Evolutionary conservation across 2,113 vertebrate genomes (phyloP), one percentile per base, ranked within the genome.

Genomic region (Girardinichthys multiradiatus): DNA sequence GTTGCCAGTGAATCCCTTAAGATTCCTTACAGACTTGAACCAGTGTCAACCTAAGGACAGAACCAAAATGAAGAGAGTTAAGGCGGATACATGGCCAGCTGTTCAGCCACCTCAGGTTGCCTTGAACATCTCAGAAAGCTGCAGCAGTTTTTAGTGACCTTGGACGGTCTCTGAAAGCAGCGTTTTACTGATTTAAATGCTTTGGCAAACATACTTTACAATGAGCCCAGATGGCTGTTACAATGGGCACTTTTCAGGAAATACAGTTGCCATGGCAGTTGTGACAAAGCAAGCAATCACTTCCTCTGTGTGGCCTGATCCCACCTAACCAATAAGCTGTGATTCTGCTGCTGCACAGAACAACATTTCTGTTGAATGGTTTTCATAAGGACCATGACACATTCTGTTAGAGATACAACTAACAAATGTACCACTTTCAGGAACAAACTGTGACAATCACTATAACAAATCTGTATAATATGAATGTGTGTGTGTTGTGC

Each of bases 251-350:
- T 62, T 83, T 83, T 77, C 26, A 73, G 60, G 76, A 70, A 68
- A 51, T 63, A 68, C 59, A 63, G 86, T 93, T 92, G 83, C 86
- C 83, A 87, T 91, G 85, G 86, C 77, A 84, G 81, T 86, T 63
- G 79, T 79, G 78, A 84, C 90, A 71, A 77, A 72, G 76, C n/a
- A 28, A 87, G 64, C 33, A 4, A 60, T 61, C 48, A 80, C 75
- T 87, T 90, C 73, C 79, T 64, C 57, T 3, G 66, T 65, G 67
- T 81, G 74, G 69, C 64, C 76, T 77, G 81, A 87, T 87, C 82
- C 57, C 70, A 84, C 77, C 75, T 72, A 72, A 72, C 67, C 84
- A 87, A 82, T 86, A 35, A 72, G 79, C 72, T 74, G 64, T 37
- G 11, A 51, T 63, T 76, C 70, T 64, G 51, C n/a, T n/a, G n/a